These are phyloP conservation scores for Ephestia elutella DNA, from an alignment of 1,140 invertebrate genomes.

Conservation along the genomic window DNA sequence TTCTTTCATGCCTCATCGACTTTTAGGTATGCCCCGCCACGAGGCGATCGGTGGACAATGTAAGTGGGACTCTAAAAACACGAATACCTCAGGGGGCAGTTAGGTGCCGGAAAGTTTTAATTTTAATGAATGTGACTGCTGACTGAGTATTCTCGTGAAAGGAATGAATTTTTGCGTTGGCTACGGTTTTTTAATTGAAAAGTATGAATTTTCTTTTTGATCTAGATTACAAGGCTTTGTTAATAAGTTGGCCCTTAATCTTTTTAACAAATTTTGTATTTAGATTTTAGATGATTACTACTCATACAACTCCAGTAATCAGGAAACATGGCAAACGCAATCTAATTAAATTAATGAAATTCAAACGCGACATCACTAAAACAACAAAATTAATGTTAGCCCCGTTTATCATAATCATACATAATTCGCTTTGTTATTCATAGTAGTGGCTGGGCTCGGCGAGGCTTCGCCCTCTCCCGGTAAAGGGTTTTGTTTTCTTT, in stretches of 20 bases:
- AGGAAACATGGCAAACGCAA: neutral
- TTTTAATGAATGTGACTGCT: neutral
- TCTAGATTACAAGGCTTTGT: no score
- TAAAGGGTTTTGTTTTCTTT: constrained; percentile 70
- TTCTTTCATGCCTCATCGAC: constrained; percentile 59
- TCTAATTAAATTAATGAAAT: neutral
- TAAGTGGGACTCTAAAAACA: constrained; percentile 43
- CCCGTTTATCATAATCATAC: constrained; percentile 19
- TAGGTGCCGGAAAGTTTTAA: neutral
- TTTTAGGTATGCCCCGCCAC: constrained; percentile 54
- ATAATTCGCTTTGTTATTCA: constrained; percentile 37
- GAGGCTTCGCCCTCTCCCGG: constrained; percentile 37
- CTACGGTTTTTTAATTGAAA: neutral
- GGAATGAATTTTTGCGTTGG: neutral
- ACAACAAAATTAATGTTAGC: constrained; percentile 6
- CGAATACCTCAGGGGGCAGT: constrained; percentile 27
- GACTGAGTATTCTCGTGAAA: constrained; percentile 7
- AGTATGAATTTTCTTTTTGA: neutral
- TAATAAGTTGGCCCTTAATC: no score
- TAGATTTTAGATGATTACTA: no score
- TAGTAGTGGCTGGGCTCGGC: constrained; percentile 28
- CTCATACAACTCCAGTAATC: no score
- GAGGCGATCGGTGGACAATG: constrained; percentile 42
- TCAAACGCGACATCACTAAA: neutral
- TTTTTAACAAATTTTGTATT: no score